Conservation (phyloP, 2,797 vertebrate genomes). For the Aselliscus stoliczkanus region DNA sequence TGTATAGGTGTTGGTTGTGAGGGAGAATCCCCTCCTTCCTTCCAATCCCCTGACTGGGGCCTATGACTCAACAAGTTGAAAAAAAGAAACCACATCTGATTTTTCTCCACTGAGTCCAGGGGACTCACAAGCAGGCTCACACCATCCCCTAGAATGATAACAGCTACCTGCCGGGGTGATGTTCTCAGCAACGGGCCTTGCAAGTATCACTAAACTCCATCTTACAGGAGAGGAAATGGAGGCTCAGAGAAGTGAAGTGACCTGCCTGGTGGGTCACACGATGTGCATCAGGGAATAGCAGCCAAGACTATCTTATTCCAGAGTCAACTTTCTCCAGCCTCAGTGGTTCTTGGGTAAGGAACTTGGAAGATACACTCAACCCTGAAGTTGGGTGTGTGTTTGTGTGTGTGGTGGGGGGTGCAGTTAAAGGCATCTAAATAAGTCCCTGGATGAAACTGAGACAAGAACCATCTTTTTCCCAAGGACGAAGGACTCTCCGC, state of each 20-base stretch:
- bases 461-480: not conserved
- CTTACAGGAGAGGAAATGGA: not conserved
- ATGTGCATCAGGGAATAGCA: not conserved
- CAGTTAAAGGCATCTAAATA: not conserved
- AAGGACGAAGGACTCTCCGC: not conserved
- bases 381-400: too few species aligned
- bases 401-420: too few species aligned
- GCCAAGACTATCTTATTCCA: not conserved
- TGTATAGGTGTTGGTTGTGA: fast-evolving
- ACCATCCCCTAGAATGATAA: not conserved
- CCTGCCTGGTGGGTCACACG: not conserved
- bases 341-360: not conserved
- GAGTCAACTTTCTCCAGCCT: not conserved
- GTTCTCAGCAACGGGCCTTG: not conserved
- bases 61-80: not conserved
- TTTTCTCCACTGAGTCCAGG: not conserved
- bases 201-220: not conserved
- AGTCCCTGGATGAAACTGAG: not conserved
- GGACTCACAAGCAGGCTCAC: not conserved
- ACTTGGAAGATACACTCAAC: not conserved
- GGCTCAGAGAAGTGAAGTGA: not conserved
- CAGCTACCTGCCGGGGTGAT: fast-evolving
- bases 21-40: not conserved
- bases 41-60: not conserved
- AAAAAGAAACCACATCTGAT: not conserved